Evolutionary conservation across 2,888 invertebrate genomes (phyloP).

Genomic region (Drymonia ruficornis): DNA sequence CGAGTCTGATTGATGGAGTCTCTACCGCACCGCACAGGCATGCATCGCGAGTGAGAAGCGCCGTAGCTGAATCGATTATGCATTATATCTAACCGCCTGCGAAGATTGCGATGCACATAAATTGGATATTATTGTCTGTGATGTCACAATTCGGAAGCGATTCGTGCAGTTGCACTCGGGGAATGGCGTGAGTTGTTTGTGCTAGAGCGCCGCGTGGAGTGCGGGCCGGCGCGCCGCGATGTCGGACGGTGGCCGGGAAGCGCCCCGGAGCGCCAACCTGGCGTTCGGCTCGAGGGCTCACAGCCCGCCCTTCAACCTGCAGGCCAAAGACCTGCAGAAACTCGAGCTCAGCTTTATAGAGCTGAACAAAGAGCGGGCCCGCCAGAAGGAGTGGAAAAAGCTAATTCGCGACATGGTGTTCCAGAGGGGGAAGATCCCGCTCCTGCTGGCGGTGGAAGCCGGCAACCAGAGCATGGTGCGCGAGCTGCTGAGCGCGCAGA

Average conservation of each 20-base stretch:
- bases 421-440: slow-evolving; percentile 96
- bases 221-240: slow-evolving; percentile 52
- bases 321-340: slow-evolving; percentile 72
- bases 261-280: slow-evolving; percentile 61
- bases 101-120: slow-evolving; percentile 72
- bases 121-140: slow-evolving; percentile 67
- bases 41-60: slow-evolving; percentile 60
- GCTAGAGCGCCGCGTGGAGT: slow-evolving; percentile 57
- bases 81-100: slow-evolving; percentile 62
- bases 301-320: slow-evolving; percentile 64
- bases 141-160: slow-evolving; percentile 67
- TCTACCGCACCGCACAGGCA: slow-evolving; percentile 56
- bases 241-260: slow-evolving; percentile 59
- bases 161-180: slow-evolving; percentile 71
- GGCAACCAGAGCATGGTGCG: slow-evolving; percentile 98
- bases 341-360: slow-evolving; percentile 80
- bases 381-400: slow-evolving; percentile 83
- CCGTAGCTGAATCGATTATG: slow-evolving; percentile 69
- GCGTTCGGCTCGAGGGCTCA: slow-evolving; percentile 53
- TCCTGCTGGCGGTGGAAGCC: slow-evolving; percentile 96
- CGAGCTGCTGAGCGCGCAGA: slow-evolving; percentile 94
- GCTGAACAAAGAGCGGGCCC: slow-evolving; percentile 80
- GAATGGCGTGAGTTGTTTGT: slow-evolving; percentile 64
- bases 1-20: slow-evolving; percentile 46
- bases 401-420: slow-evolving; percentile 85